phyloP scores from a whole-genome alignment of 2,888 invertebrate species.

The Ichneumoninae sp. region DNA sequence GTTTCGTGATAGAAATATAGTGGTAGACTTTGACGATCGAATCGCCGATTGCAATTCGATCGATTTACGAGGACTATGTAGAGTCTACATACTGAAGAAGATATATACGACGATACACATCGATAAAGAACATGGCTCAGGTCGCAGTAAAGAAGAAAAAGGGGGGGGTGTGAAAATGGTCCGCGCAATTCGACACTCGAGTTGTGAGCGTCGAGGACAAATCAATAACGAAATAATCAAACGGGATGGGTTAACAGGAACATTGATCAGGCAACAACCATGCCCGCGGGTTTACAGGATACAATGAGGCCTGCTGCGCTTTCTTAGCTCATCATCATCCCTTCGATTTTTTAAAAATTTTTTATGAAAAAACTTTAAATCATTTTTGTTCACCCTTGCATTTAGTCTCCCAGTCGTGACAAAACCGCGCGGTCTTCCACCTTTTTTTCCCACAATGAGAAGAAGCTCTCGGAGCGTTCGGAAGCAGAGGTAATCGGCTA shows the following conservation, averaged over 20 bases:
- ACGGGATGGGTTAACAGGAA: slow-evolving; percentile 37
- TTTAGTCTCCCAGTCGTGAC: background rate
- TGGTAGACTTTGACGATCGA: slow-evolving; percentile 1
- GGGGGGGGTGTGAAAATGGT: slow-evolving; percentile 9
- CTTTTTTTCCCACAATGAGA: background rate
- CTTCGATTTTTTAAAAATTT: background rate
- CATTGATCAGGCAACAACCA: slow-evolving; percentile 68
- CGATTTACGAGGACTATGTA: slow-evolving; percentile 19
- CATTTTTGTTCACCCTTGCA: background rate
- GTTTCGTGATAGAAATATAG: background rate
- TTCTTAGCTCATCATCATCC: slow-evolving; percentile 14
- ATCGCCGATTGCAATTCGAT: background rate
- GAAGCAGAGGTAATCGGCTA: slow-evolving; percentile 8
- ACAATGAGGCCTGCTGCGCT: slow-evolving; percentile 51
- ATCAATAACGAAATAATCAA: slow-evolving; percentile 53
- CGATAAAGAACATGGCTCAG: slow-evolving; percentile 20
- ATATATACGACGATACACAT: slow-evolving; percentile 33
- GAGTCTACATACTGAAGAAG: slow-evolving; percentile 11
- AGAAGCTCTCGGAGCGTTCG: background rate
- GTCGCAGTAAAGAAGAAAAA: background rate
- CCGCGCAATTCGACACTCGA: slow-evolving; percentile 27
- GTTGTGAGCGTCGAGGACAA: slow-evolving; percentile 26
- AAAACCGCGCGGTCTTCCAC: background rate
- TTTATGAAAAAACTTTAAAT: background rate
- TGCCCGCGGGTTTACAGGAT: slow-evolving; percentile 58